These are phyloP conservation scores for Fukomys damarensis DNA, from an alignment of 2,113 vertebrate species.

Conservation along the genomic window DNA sequence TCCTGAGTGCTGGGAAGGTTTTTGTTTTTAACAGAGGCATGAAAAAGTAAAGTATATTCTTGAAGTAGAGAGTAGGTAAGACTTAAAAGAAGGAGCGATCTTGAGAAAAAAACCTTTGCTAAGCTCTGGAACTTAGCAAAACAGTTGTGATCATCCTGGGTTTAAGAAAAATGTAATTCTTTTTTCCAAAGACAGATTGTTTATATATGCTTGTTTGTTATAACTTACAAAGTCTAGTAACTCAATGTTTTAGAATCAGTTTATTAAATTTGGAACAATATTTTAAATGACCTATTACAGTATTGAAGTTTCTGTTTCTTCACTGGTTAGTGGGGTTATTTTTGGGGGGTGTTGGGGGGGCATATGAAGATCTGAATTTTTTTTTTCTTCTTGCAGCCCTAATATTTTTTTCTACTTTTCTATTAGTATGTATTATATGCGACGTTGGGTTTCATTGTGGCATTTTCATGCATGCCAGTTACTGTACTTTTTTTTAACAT, in stretches of 20 bases:
- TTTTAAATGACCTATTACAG: neutral
- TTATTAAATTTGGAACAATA: neutral
- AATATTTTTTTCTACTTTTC: neutral
- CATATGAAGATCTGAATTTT: neutral
- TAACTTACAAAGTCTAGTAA: neutral
- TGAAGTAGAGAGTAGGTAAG: neutral
- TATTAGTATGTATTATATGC: neutral
- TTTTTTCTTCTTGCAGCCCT: neutral
- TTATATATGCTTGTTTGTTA: neutral
- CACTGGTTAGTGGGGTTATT: neutral
- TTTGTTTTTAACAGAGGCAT: constrained; percentile 22
- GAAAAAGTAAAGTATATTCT: neutral
- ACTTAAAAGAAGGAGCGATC: neutral
- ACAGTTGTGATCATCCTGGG: neutral
- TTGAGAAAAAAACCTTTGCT: neutral
- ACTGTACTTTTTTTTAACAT: neutral
- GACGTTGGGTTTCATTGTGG: neutral
- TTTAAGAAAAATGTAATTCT: neutral
- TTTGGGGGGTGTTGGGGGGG: too few species aligned
- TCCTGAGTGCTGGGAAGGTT: neutral
- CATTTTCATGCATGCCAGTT: neutral
- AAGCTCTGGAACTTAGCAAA: neutral
- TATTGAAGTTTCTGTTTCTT: neutral
- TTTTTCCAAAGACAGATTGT: neutral
- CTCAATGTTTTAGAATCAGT: neutral